Evolutionary conservation across 1,140 invertebrate genomes (phyloP), one percentile per base, ranked within the genome.

Genomic region (Sarcophaga peregrina): DNA sequence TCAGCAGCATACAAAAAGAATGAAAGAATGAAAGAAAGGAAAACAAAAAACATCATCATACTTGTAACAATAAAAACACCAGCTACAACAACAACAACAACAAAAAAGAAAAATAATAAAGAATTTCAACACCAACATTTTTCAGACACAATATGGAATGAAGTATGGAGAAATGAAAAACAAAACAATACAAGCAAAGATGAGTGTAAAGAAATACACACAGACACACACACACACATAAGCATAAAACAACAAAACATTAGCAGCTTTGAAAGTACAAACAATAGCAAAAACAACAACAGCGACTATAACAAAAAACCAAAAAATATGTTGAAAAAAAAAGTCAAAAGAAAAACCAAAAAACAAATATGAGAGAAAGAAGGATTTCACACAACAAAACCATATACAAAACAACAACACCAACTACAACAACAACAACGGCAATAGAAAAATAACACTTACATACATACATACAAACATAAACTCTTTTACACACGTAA

Each of bases 51-150:
- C 25, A 37, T 37, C 25, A 37, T 37, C 25, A 37, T 37, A 68
- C 52, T 58, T 58, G n/a, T 58, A 58, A 58, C 54, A 58, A 58
- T 58, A 58, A 58, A n/a, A n/a, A n/a, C n/a, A n/a, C n/a, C 52
- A 58, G 52, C 52, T 15, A n/a, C n/a, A 58, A 7, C 54, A 58
- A 58, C 54, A 58, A n/a, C 54, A 58, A 58, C 11, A 15, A 13
- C 7, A 15, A 15, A 13, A 58, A 15, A n/a, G 13, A 15, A n/a
- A 52, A 10, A 3, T 3, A 68, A 25, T 6, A 68, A 13, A 20
- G 20, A 68, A 68, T 17, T 20, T 68, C 62, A 68, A 68, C 62
- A 68, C 62, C 17, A 68, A 7, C 62, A 68, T 68, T 68, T 68
- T 37, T 37, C 25, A 37, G n/a, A 68, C 0, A 68, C 62, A 68